Evolutionary conservation across 2,797 vertebrate species (phyloP).

Genomic region (Anguilla megastoma): DNA sequence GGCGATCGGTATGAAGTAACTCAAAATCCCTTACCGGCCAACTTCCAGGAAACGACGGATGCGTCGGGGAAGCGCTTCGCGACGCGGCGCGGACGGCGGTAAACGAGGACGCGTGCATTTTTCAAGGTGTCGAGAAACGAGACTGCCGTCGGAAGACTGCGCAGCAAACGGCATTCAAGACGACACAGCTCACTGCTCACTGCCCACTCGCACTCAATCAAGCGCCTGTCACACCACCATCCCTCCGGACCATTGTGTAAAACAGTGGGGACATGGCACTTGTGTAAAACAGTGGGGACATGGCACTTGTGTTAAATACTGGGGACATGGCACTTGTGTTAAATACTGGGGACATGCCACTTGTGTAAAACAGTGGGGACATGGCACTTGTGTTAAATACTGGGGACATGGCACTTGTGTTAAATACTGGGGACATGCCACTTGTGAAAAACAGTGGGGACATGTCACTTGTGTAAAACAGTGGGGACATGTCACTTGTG

Average conservation of each 20-base stretch:
- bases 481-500: too few species aligned
- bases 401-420: too few species aligned
- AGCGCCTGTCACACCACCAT: neutral
- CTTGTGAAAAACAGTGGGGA: too few species aligned
- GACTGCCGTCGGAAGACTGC: neutral
- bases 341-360: too few species aligned
- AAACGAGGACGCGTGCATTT: conserved; percentile 12
- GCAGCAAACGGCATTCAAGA: neutral
- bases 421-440: too few species aligned
- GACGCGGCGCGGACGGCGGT: neutral
- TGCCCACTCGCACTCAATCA: neutral
- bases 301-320: neutral
- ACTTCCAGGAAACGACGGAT: neutral
- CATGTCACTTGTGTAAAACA: too few species aligned
- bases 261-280: neutral
- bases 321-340: too few species aligned
- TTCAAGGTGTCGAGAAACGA: neutral
- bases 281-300: neutral
- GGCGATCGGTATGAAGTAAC: neutral
- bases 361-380: too few species aligned
- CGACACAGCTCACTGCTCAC: neutral
- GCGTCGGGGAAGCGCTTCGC: neutral
- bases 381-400: too few species aligned
- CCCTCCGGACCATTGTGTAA: neutral
- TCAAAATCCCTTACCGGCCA: neutral